phyloP scores from a whole-genome alignment of 2,113 vertebrate species.

The Penelope pileata region DNA sequence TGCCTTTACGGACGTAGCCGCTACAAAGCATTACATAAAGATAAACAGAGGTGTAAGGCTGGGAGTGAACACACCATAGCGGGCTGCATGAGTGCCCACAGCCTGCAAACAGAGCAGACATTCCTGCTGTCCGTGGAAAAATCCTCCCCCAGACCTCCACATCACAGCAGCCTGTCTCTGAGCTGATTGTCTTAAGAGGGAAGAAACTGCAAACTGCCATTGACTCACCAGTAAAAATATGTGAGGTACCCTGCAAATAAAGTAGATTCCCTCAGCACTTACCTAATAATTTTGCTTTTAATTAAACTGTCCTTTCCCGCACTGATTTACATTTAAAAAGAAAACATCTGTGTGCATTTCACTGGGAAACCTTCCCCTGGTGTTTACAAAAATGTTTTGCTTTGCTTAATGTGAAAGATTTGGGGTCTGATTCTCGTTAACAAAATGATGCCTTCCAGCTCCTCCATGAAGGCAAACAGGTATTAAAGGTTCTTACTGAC shows the following conservation, averaged over 20 bases:
- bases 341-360: constrained; percentile 61
- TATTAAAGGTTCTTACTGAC: neutral
- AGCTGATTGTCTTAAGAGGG: neutral
- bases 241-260: constrained; percentile 47
- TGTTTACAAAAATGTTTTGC: constrained; percentile 40
- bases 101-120: neutral
- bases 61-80: neutral
- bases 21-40: neutral
- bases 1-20: neutral
- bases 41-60: neutral
- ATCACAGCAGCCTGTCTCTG: neutral
- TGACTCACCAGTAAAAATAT: constrained; percentile 66
- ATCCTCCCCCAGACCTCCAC: constrained; percentile 18
- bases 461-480: neutral
- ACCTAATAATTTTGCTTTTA: constrained; percentile 69
- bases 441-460: neutral
- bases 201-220: constrained; percentile 60
- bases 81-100: neutral
- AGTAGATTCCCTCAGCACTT: constrained; percentile 50
- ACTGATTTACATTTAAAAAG: constrained; percentile 68
- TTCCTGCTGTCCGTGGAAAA: neutral
- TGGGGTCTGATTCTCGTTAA: neutral
- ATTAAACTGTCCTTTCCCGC: constrained; percentile 60
- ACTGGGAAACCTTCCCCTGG: constrained; percentile 14
- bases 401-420: constrained; percentile 4